A percentile compares a stretch with the other conserved stretches of the same genome.
These are phyloP conservation scores for Drosophila busckii DNA, from an alignment of 1,140 invertebrate genomes.

Conservation along the genomic window DNA sequence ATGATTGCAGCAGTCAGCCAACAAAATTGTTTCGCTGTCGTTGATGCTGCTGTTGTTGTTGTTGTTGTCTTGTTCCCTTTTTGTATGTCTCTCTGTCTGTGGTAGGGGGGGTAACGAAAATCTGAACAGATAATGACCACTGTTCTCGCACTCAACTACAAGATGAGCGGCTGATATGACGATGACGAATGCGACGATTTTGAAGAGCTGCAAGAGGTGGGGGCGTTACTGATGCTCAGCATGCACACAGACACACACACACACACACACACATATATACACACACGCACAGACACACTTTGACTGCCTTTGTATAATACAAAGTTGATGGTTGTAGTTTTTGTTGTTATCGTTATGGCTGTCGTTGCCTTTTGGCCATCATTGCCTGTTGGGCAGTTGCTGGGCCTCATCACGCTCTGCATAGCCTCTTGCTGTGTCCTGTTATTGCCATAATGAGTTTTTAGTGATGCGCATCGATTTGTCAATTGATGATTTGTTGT, in stretches of 20 bases:
- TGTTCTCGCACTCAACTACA: constrained; percentile 68
- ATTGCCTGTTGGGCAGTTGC: constrained; percentile 14
- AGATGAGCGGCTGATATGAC: constrained; percentile 68
- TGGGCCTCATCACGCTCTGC: background rate
- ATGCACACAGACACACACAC: constrained; percentile 6
- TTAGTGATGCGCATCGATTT: constrained; percentile 68
- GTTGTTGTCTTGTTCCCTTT: background rate
- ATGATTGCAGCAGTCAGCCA: constrained; percentile 62
- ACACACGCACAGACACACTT: background rate
- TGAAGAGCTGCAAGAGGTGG: constrained; percentile 35
- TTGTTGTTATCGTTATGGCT: too few species aligned
- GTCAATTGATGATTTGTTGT: constrained; percentile 70
- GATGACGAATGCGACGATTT: constrained; percentile 70
- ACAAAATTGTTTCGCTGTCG: constrained; percentile 55
- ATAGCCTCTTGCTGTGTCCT: constrained; percentile 36
- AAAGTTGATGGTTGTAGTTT: too few species aligned
- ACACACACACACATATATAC: constrained; percentile 1
- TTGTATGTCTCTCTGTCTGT: constrained; percentile 3
- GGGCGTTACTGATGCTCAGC: constrained; percentile 29
- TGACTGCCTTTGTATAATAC: too few species aligned
- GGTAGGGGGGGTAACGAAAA: constrained; percentile 36
- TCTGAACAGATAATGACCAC: constrained; percentile 69
- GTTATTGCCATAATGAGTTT: constrained; percentile 68
- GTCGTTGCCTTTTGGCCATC: constrained; percentile 23
- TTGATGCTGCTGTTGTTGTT: too few species aligned